These are phyloP conservation scores for Acanthurus lineatus DNA, from an alignment of 2,797 vertebrate genomes.

Conservation along the genomic window DNA sequence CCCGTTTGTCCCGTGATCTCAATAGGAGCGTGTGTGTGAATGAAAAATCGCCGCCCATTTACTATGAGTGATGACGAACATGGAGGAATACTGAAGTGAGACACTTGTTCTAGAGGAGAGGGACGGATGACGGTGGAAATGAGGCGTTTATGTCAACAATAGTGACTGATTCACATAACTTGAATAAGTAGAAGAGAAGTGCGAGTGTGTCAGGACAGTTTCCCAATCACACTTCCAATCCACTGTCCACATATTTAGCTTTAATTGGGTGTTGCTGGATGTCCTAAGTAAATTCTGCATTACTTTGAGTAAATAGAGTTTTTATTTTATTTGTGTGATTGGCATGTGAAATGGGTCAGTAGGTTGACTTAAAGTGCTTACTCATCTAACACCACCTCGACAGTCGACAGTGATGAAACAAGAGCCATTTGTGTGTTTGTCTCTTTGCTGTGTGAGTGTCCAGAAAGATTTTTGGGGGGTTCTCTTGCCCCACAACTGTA, in stretches of 20 bases:
- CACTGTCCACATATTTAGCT: background rate
- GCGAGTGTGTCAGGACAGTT: background rate
- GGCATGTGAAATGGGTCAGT: slow-evolving; percentile 68
- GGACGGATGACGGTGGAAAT: slow-evolving; percentile 22
- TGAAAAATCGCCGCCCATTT: slow-evolving; percentile 80
- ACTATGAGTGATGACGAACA: slow-evolving; percentile 72
- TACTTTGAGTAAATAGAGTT: slow-evolving; percentile 39
- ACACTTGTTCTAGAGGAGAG: slow-evolving; percentile 21
- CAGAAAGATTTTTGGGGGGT: background rate
- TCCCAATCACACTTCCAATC: background rate
- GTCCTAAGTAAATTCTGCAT: background rate
- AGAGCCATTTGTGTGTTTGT: slow-evolving; percentile 13
- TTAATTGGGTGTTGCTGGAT: background rate
- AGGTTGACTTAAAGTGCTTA: slow-evolving; percentile 52
- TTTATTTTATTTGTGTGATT: background rate
- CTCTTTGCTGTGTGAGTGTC: background rate
- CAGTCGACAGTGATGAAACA: slow-evolving; percentile 32
- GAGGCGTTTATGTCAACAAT: slow-evolving; percentile 25
- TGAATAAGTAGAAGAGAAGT: slow-evolving; percentile 42
- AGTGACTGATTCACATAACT: slow-evolving; percentile 48
- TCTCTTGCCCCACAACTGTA: background rate
- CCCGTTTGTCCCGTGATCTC: slow-evolving; percentile 68
- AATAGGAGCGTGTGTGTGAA: slow-evolving; percentile 53
- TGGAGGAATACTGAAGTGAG: slow-evolving; percentile 66
- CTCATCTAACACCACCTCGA: slow-evolving; percentile 31